Base-by-base conservation (phyloP, 2,113 vertebrate species). In the Spea multiplicata region DNA sequence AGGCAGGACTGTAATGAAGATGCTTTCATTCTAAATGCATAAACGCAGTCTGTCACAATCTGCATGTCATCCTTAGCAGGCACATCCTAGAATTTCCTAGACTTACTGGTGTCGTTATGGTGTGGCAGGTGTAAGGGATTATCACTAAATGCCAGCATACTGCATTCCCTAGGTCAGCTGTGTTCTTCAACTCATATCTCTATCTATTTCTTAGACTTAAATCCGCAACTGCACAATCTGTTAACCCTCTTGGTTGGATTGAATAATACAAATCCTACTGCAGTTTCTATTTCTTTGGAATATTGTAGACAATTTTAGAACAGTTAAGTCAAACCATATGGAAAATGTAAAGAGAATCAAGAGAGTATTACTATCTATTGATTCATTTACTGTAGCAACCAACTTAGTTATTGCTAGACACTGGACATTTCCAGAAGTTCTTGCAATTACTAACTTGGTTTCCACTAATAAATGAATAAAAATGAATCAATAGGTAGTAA, bases 51-150 rank as follows among this genome's bases (percentile, higher is more conserved):
- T 16, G 12, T 59, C 9, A 13, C 55, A 3, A 30, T 30, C 55
- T 13, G 9, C 55, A 59, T 59, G 14, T 59, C 55, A 59, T 59
- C 8, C 52, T 76, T 59, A 49, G 52, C 62, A 76, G 62, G 44
- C 74, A 68, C 65, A 76, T 76, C 44, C 65, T 68, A 69, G 74
- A 47, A 47, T 69, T 68, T 76, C 30, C 55, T 9, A 59, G 55
- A 64, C 55, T 48, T 66, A 49, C 62, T 53, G 53, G 50, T 69
- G 66, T 47, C 46, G 61, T 17, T 59, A 64, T 4, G 12, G 30
- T 73, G n/a, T 46, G 52, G 76, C 77, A 80, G 77, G 77, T 80
- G 77, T 46, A 80, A 67, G 52, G 64, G 77, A 80, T 73, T 80
- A 73, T 57, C 75, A 50, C 55, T 44, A 55, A 47, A 70, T 77